Evolutionary conservation across 2,113 vertebrate species (phyloP).

Genomic region (Prinia subflava): DNA sequence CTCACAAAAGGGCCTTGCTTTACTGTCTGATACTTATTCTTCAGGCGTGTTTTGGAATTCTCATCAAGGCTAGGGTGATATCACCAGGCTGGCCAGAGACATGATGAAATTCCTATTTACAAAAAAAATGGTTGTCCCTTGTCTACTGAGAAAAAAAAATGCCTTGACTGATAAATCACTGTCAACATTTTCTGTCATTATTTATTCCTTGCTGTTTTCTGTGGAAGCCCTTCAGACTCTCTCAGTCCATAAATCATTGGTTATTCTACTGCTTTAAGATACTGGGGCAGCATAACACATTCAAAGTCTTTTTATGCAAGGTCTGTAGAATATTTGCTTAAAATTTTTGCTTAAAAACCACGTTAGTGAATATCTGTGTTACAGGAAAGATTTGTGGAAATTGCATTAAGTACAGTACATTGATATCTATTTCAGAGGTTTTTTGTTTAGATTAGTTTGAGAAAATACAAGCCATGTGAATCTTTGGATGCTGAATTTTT

Average conservation of each 20-base stretch:
- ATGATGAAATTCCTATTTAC: constrained; percentile 57
- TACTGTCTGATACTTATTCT: neutral
- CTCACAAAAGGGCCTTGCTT: constrained; percentile 6
- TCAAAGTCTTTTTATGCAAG: neutral
- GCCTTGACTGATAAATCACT: constrained; percentile 43
- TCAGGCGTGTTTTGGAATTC: neutral
- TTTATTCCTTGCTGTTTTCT: constrained; percentile 61
- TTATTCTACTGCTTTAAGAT: constrained; percentile 35
- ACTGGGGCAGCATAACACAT: neutral
- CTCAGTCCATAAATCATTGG: constrained; percentile 54
- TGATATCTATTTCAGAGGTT: neutral
- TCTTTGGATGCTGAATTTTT: neutral
- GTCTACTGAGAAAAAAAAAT: constrained; percentile 4
- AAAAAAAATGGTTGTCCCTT: constrained; percentile 47
- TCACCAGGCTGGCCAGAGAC: constrained; percentile 45
- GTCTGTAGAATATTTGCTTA: neutral
- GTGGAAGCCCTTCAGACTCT: constrained; percentile 1
- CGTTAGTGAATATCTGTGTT: neutral
- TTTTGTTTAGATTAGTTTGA: neutral
- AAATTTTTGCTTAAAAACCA: no score
- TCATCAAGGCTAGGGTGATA: constrained; percentile 43
- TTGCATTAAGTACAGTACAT: neutral
- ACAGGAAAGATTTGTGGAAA: neutral
- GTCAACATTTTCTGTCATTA: constrained; percentile 40
- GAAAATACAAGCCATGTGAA: neutral